These are phyloP conservation scores for Sarcophaga variegata DNA, from an alignment of 2,888 invertebrate genomes.

Conservation along the genomic window DNA sequence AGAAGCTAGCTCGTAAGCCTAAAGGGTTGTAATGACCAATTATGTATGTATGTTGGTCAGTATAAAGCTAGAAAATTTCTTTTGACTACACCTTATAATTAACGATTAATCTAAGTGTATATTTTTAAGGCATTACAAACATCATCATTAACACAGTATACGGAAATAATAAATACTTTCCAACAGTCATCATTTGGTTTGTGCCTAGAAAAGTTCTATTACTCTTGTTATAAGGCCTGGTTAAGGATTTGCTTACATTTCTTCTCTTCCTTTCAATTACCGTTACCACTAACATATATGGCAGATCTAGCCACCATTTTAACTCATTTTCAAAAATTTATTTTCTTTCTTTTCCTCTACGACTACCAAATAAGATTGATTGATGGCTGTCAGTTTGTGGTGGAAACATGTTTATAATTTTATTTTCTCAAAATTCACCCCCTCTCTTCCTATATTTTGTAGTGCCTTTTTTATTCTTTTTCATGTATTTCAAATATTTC, in stretches of 20 bases:
- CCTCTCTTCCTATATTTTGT: background rate
- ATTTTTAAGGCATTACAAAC: no score
- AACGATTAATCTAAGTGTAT: no score
- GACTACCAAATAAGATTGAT: slow-evolving; percentile 58
- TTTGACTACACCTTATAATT: no score
- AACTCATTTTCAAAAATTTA: slow-evolving; percentile 41
- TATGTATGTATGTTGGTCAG: no score
- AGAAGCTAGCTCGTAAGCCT: no score
- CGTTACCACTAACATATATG: no score
- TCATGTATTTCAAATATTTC: slow-evolving; percentile 29
- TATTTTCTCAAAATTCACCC: background rate
- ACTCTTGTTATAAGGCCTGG: background rate
- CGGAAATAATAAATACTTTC: no score
- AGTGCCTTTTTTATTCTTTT: background rate
- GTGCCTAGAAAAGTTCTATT: no score
- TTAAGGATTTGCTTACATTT: slow-evolving; percentile 10
- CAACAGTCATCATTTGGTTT: no score
- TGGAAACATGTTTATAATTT: slow-evolving; percentile 62
- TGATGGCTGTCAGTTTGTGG: slow-evolving; percentile 69
- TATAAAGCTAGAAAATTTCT: no score
- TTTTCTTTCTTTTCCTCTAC: slow-evolving; percentile 31
- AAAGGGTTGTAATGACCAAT: no score
- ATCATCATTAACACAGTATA: no score
- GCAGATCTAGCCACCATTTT: background rate
- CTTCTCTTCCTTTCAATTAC: background rate